phyloP scores from a whole-genome alignment of 2,888 invertebrate species.

The Tiliacea citrago region DNA sequence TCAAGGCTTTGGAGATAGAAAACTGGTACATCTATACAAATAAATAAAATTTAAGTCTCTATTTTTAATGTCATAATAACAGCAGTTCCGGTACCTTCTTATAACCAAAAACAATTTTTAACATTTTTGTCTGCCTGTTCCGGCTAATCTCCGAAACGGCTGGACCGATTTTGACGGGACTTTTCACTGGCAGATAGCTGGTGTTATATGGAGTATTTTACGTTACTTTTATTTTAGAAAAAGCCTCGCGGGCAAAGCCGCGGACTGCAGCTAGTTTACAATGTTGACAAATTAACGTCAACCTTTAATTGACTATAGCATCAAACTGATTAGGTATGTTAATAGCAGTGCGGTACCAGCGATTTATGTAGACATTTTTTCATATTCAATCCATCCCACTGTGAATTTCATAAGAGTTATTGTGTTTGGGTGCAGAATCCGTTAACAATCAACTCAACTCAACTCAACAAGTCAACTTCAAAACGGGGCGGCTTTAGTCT shows the following conservation, averaged over 20 bases:
- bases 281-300: not conserved
- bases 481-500: not conserved
- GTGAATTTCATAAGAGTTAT: not conserved
- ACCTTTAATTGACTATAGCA: not conserved
- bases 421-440: not conserved
- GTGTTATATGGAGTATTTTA: no score
- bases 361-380: not conserved
- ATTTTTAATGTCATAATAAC: no score
- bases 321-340: not conserved
- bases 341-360: not conserved
- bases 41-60: no score
- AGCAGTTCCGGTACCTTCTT: no score
- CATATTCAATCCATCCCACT: not conserved
- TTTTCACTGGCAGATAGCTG: no score
- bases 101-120: no score
- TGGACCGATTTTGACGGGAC: no score
- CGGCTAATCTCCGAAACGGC: no score
- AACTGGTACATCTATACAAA: not conserved
- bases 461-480: not conserved
- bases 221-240: no score
- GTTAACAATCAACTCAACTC: no score
- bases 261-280: not conserved
- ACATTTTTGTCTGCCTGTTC: no score
- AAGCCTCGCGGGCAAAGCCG: no score
- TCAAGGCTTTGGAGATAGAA: not conserved